Evolutionary conservation across 2,797 vertebrate species (phyloP), one percentile per base, ranked within the genome.

Genomic region (Notamacropus eugenii): DNA sequence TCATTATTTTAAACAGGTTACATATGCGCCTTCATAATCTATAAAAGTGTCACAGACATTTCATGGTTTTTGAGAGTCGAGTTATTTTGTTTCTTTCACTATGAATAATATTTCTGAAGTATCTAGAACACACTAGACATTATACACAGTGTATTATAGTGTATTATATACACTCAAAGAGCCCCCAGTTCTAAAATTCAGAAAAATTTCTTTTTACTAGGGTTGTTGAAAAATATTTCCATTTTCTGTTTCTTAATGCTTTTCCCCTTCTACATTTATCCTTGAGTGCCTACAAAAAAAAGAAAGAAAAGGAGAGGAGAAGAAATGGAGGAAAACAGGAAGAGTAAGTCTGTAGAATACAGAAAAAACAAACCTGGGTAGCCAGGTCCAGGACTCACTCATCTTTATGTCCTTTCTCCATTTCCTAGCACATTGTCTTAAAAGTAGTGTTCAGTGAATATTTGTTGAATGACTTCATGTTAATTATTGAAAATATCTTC

Each of bases 1-100:
- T 95, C 94, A 97, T 97, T 96, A 95, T 91, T 97, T 97, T 96
- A 96, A 58, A 95, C 46, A 96, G 96, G 87, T 55, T 52, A 67
- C 92, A 91, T 67, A 91, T 96, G 50, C 87, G 54, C 96, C 96
- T 96, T 90, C 96, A 94, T 92, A 95, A 95, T 96, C 90, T 95
- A 2, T 95, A 95, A 95, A 96, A 95, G 56, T 91, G 5, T 95
- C 96, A 31, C 92, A 93, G 52, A 16, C 2, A 58, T 34, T 95
- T 11, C 34, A 8, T 94, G 95, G 95, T 90, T 93, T 93, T n/a
- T 24, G 22, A 34, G 27, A 10, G 19, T 92, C 93, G 93, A 55
- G 50, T 74, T 96, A 14, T 19, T 93, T 94, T 74, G 40, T 0
- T 55, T 94, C 90, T 95, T 94, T 97, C 93, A 14, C 56, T 96